phyloP scores from a whole-genome alignment of 92 coral and sea anemone species.

The Siderastrea radians region DNA sequence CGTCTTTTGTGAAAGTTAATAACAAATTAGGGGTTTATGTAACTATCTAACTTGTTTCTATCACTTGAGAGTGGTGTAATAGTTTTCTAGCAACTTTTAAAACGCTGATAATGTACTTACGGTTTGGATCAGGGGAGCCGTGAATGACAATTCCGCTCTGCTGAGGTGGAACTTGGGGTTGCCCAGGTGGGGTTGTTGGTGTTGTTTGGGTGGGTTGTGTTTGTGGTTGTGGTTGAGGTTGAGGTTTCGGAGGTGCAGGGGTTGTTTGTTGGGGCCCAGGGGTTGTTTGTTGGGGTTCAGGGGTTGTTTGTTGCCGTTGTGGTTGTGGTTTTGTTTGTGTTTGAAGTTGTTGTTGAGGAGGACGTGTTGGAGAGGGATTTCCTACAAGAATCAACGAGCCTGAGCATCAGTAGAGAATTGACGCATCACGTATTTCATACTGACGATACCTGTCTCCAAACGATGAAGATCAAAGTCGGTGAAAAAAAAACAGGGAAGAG shows the following conservation, averaged over 20 bases:
- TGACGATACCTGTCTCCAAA: neutral
- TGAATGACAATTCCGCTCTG: constrained; percentile 24
- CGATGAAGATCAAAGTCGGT: no score
- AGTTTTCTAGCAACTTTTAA: neutral
- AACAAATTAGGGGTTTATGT: no score
- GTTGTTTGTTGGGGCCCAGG: no score
- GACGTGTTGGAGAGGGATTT: constrained; percentile 14
- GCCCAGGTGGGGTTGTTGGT: constrained; percentile 8
- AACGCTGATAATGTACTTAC: constrained; percentile 8
- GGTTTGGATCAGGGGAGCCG: constrained; percentile 38
- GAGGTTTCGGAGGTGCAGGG: constrained; percentile 12
- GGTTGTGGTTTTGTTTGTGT: constrained; percentile 20
- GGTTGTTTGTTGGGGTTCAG: constrained; percentile 6
- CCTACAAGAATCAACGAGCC: neutral
- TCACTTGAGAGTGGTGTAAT: no score
- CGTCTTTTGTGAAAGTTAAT: no score
- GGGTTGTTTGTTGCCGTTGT: constrained; percentile 4
- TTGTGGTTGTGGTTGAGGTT: neutral
- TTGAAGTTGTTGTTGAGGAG: constrained; percentile 28
- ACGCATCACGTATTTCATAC: neutral
- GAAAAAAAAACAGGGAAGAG: no score
- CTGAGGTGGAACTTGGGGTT: constrained; percentile 7
- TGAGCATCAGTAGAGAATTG: constrained; percentile 16
- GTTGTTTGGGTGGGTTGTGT: no score
- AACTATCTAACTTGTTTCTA: no score